Conservation (phyloP, 2,888 invertebrate species). For the Busseola fusca region DNA sequence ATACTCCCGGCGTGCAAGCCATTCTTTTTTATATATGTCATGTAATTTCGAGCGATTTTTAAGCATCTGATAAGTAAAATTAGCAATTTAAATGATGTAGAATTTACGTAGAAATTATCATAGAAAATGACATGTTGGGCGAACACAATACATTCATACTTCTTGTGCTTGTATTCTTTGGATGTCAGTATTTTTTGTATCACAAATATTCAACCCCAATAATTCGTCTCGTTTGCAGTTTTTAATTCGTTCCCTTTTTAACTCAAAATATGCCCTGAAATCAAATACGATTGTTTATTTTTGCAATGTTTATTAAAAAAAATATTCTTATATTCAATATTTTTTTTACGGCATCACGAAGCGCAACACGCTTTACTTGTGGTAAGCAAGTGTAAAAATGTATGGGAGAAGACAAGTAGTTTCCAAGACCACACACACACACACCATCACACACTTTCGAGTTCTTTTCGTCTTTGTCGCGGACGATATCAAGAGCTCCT, state of each 20-base stretch:
- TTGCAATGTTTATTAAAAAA: neutral
- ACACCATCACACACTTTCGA: neutral
- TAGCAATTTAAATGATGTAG: neutral
- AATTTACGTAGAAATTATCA: neutral
- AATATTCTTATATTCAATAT: no score
- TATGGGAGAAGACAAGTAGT: neutral
- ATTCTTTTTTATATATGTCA: conserved; percentile 65
- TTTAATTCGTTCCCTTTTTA: conserved; percentile 71
- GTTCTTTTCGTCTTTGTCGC: neutral
- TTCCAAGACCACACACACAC: neutral
- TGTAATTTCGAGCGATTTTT: conserved; percentile 31
- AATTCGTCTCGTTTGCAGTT: conserved; percentile 71
- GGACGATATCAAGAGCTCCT: neutral
- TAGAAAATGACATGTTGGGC: neutral
- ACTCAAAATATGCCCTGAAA: conserved; percentile 74
- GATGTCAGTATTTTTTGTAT: conserved; percentile 44
- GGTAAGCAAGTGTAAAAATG: neutral
- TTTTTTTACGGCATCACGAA: no score
- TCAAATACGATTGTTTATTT: neutral
- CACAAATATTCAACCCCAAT: conserved; percentile 68
- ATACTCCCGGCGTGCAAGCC: conserved; percentile 59
- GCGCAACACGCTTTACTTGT: neutral
- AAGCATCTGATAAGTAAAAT: conserved; percentile 31
- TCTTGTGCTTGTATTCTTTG: conserved; percentile 56
- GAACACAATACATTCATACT: conserved; percentile 60